Evolutionary conservation across 1,140 invertebrate genomes (phyloP), one percentile per base, ranked within the genome.

Genomic region (Plodia interpunctella): DNA sequence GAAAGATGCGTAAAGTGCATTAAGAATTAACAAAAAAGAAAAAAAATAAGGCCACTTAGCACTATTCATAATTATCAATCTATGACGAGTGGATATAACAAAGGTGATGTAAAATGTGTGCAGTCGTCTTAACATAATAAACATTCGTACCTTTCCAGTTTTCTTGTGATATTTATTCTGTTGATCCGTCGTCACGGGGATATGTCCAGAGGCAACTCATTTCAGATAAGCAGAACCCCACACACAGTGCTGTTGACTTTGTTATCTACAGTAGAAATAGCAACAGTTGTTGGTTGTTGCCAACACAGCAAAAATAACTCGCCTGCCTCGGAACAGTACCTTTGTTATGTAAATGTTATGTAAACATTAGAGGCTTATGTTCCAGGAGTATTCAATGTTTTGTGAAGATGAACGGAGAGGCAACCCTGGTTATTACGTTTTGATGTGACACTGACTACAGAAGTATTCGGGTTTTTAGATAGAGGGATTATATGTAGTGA

Each of bases 121-220:
- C 38, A 15, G 13, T 13, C 38, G 13, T n/a, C 15, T 15, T 44
- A 15, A 44, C 13, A 3, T 44, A 5, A 44, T 44, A 44, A 44
- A 44, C 13, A n/a, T n/a, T 44, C 38, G 38, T n/a, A 17, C 13
- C 5, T 1, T 44, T 44, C 38, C 9, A 44, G 38, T 44, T 44
- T 44, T 15, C 38, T 44, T 44, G 5, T 44, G 15, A 44, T 44
- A 44, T 44, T 44, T 44, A 44, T 44, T 44, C 15, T 44, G 38
- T 44, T 44, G 38, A 44, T 44, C 38, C 38, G 38, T 44, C 38
- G 38, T 44, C 38, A 44, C 38, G 38, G 38, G 38, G 38, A 44
- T 44, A 44, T 44, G 38, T 44, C 38, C 38, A 44, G 38, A 44
- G 38, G 38, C 38, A 44, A 44, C 38, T 44, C 38, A 44, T 44